phyloP scores from a whole-genome alignment of 2,797 vertebrate species.

The Microchirus variegatus region DNA sequence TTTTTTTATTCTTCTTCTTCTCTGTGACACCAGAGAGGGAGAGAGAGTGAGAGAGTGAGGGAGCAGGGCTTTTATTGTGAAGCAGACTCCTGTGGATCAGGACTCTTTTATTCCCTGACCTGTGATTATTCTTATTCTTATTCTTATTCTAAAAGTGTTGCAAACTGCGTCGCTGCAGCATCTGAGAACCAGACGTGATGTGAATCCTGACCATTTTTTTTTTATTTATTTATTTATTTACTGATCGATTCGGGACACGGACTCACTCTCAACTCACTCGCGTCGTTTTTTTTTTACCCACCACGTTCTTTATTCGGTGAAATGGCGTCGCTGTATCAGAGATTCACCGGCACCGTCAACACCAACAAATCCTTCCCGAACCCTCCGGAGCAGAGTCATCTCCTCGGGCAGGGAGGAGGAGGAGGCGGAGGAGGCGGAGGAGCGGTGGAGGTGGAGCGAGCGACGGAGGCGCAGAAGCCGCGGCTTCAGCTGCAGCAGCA shows the following conservation, averaged over 20 bases:
- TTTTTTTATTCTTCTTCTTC: neutral
- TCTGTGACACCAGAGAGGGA: constrained; percentile 25
- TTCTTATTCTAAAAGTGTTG: constrained; percentile 22
- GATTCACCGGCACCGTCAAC: constrained; percentile 92
- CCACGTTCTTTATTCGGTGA: constrained; percentile 32
- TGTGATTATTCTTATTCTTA: constrained; percentile 6
- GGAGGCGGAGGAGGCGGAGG: constrained; percentile 74
- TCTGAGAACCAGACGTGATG: constrained; percentile 70
- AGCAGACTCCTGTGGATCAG: constrained; percentile 35
- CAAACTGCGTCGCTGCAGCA: constrained; percentile 44
- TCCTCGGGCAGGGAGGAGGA: constrained; percentile 85
- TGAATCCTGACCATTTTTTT: constrained; percentile 71
- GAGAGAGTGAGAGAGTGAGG: constrained; percentile 18
- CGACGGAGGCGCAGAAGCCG: constrained; percentile 71
- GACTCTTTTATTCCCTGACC: constrained; percentile 14
- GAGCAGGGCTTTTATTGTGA: constrained; percentile 14
- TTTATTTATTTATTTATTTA: constrained; percentile 3
- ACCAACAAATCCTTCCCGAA: constrained; percentile 88
- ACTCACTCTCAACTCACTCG: constrained; percentile 20
- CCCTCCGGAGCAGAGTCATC: constrained; percentile 88
- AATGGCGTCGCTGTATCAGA: constrained; percentile 92
- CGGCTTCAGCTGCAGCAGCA: constrained; percentile 78
- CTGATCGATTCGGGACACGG: constrained; percentile 5
- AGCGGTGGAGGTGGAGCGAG: constrained; percentile 81
- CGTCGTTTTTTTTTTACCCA: too few species aligned